Base-by-base conservation (phyloP, 2,797 vertebrate genomes). In the Cyclopterus lumpus region DNA sequence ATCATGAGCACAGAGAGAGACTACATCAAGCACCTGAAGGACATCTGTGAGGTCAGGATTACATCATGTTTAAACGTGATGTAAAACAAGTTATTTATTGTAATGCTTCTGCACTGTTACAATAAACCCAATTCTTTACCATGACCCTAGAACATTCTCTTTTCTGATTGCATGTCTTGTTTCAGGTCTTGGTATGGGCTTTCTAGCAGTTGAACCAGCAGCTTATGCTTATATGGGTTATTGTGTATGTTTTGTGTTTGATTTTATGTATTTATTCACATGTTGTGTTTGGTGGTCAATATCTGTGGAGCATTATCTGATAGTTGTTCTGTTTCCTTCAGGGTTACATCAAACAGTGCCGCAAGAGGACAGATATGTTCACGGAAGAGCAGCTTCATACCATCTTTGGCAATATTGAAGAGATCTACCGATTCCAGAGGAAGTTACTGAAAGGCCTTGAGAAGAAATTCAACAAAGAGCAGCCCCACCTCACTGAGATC, bases 261-360 rank as follows among this genome's bases (percentile, higher is more conserved):
- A 42, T 54, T 18, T 58, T 28, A 12, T 1, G 30, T 66, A 18
- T 60, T 34, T 30, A 54, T 46, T 66, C 5, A 34, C 5, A 15
- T 8, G 18, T 38, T 24, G 30, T 24, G 18, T 48, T 15, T 36
- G 36, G 22, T 16, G 8, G 7, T 62, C 22, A 14, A 24, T 59
- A 7, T 5, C 24, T 32, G 16, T 30, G 1, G 34, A 42, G 5
- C 5, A 15, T 16, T 4, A 14, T 70, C 20, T 71, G 26, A 55
- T 63, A 3, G 8, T 16, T 4, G 36, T 12, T 67, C 4, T 77
- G 20, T 60, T 58, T 62, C 22, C 6, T 20, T 49, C 72, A 99
- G 98, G 97, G 97, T 61, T 99, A 99, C 82, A 96, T 99, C 85
- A 96, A 97, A 86, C 98, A 99, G 90, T 99, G 97, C 69, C 97